Evolutionary conservation across 2,113 vertebrate species (phyloP), one percentile per base, ranked within the genome.

Genomic region (Daboia siamensis): DNA sequence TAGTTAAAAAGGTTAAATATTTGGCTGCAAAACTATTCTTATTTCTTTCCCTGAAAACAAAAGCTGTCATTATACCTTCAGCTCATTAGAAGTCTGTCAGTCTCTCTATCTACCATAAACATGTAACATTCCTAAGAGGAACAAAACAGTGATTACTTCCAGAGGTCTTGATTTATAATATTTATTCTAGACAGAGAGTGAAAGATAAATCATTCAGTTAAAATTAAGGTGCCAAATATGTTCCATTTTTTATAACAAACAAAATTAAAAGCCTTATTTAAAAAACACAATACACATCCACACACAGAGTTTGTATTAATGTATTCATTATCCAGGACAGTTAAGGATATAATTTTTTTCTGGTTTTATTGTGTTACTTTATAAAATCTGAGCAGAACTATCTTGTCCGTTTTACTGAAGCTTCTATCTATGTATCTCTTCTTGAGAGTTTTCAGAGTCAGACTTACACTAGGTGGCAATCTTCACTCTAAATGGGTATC

Each of bases 391-490:
- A 89, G 24, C 26, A 48, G 21, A 87, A 69, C 21, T 46, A 48
- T 87, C 33, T 56, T 57, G 23, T 33, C 10, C 15, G 11, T 52
- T 91, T 59, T 59, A 44, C 26, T 48, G 5, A 55, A 33, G 86
- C 56, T 13, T 26, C 26, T 54, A 29, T 74, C 13, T 5, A 39
- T 2, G 39, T 39, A 23, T 39, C 15, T 29, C 51, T 26, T 92
- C 33, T 21, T 48, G 54, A 85, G 87, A 54, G 86, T 46, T 88
- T 74, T 56, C 33, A 87, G 55, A 84, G 46, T 84, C 44, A 52
- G 64, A 61, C 20, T 61, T 61, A 86, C 92, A 86, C 88, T 92
- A 92, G 91, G 85, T 90, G 88, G 92, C 92, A 90, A 80, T 26
- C 92, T 90, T 15, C 46, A 51, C 92, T 90, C 69, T 92, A 24